Conservation (phyloP, 2,113 vertebrate species). For the Zosterops borbonicus region DNA sequence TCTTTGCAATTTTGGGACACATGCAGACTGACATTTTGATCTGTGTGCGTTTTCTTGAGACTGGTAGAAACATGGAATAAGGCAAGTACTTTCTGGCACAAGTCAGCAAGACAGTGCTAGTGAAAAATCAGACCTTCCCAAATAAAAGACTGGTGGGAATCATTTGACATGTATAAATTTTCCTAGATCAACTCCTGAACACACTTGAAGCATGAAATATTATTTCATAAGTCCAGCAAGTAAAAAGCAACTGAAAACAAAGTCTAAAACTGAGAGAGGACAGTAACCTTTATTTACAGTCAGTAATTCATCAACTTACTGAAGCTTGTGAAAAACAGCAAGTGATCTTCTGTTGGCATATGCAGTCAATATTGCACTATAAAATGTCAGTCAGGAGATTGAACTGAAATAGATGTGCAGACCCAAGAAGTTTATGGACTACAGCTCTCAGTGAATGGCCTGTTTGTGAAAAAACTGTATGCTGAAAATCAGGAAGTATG, state of each 20-base stretch:
- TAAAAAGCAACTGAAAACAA: not conserved
- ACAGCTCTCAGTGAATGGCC: not conserved
- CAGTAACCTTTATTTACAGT: not conserved
- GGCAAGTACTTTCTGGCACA: not conserved
- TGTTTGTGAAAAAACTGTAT: not conserved
- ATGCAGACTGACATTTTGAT: not conserved
- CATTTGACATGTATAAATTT: not conserved
- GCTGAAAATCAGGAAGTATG: not conserved
- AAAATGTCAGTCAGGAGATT: not conserved
- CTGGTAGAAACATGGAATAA: not conserved
- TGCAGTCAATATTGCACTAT: not conserved
- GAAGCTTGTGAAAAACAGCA: not conserved
- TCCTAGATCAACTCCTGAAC: not conserved
- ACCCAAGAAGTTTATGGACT: not conserved
- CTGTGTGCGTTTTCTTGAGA: not conserved
- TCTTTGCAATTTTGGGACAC: not conserved
- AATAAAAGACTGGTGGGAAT: not conserved
- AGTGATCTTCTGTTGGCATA: not conserved
- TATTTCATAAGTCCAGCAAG: not conserved
- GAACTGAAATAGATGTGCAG: not conserved
- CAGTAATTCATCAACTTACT: not conserved
- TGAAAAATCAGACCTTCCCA: not conserved
- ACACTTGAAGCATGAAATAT: not conserved
- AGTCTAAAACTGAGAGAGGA: not conserved
- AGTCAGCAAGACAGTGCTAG: not conserved